Percentiles rank a stretch among this genome's conserved stretches.
phyloP scores from a whole-genome alignment of 2,888 invertebrate genomes.

The Napeogenes inachia region DNA sequence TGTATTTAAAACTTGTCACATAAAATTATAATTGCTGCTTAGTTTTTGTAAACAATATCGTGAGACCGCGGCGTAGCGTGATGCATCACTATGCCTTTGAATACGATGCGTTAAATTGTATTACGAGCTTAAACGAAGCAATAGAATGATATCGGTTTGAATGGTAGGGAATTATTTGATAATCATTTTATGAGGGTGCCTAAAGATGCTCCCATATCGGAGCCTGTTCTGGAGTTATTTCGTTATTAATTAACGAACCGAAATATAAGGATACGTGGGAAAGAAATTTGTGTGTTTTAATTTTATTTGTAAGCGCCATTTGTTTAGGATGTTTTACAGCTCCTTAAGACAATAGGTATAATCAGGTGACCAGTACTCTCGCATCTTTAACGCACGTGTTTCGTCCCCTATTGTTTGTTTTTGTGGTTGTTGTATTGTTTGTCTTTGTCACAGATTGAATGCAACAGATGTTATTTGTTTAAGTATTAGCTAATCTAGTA shows the following conservation, averaged over 20 bases:
- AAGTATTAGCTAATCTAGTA: slow-evolving; percentile 38
- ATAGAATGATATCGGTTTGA: slow-evolving; percentile 54
- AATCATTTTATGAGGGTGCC: slow-evolving; percentile 73
- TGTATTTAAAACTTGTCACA: too few relatives aligned
- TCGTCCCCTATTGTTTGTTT: slow-evolving; percentile 45
- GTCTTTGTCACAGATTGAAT: slow-evolving; percentile 36
- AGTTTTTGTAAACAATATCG: slow-evolving; percentile 34
- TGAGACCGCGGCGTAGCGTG: slow-evolving; percentile 39
- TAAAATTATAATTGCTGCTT: too few relatives aligned
- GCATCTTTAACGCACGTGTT: slow-evolving; percentile 55
- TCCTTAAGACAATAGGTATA: slow-evolving; percentile 53
- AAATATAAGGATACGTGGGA: slow-evolving; percentile 68
- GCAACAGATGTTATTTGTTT: slow-evolving; percentile 54
- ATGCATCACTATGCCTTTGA: slow-evolving; percentile 39
- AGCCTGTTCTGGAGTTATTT: slow-evolving; percentile 52
- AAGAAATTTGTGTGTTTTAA: slow-evolving; percentile 43
- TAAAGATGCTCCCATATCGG: slow-evolving; percentile 67
- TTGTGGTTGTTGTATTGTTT: slow-evolving; percentile 40
- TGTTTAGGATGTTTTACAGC: slow-evolving; percentile 53
- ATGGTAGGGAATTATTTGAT: slow-evolving; percentile 64
- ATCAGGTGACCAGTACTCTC: slow-evolving; percentile 52
- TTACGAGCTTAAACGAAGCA: slow-evolving; percentile 54
- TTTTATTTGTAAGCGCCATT: slow-evolving; percentile 52
- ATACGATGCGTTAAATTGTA: slow-evolving; percentile 65
- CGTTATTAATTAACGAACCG: slow-evolving; percentile 68